Base-by-base conservation (phyloP, 2,888 invertebrate genomes). In the Sicus ferrugineus region DNA sequence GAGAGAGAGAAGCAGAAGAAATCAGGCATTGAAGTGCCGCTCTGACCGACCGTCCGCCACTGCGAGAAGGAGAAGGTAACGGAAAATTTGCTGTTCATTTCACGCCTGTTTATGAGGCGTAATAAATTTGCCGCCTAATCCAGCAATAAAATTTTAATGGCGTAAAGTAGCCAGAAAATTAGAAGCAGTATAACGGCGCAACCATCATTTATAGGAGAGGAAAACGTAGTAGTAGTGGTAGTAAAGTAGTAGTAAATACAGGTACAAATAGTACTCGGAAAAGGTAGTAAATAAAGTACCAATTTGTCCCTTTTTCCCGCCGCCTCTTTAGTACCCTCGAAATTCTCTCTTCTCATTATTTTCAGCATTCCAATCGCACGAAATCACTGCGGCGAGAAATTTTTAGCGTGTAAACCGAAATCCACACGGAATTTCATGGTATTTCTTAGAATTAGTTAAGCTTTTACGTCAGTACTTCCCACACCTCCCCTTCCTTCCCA, bases 391-490 rank as follows among this genome's bases (percentile, higher is more conserved):
- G 73, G 73, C 71, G 63, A 68, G 68, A 68, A 72, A 72, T 73
- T 70, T 68, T 50, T 67, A 21, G 71, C 72, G 61, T 72, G 76
- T 79, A 77, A 78, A 76, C 77, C 79, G 78, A 38, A 52, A 63
- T 66, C 66, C 66, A 46, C 76, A 74, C 76, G 78, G 77, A 78
- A 79, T 81, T 78, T 79, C 75, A 75, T 77, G 79, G 79, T 75
- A 77, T 75, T 75, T 73, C 31, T 72, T 54, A 69, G 75, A 77
- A 79, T 79, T 80, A 79, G 42, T 74, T 68, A 16, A 59, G 28
- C 19, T 48, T 28, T 34, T 73, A 75, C 71, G 75, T 75, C 74
- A 78, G 78, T 78, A 76, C 77, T 75, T 26, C 14, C 56, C 7
- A 3, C 9, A 3, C 56, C 3, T 26, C 56, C 3, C 28, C 11